A percentile compares a stretch with the other conserved stretches of the same genome.
These are phyloP conservation scores for Endotricha flammealis DNA, from an alignment of 2,888 invertebrate genomes.

Conservation along the genomic window DNA sequence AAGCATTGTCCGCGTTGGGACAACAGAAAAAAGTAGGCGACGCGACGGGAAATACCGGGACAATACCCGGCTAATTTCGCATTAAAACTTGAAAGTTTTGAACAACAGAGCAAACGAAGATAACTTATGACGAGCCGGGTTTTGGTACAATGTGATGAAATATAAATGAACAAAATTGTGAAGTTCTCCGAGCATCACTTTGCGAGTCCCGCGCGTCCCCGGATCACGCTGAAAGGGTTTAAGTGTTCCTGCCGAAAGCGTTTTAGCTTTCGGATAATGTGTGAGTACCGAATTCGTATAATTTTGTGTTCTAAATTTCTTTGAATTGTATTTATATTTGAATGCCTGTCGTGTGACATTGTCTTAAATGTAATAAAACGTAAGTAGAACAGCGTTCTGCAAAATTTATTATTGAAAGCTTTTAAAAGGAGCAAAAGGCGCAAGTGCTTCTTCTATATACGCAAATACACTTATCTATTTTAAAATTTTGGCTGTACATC, in stretches of 20 bases:
- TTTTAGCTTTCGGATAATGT: slow-evolving; percentile 35
- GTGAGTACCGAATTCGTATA: slow-evolving; percentile 24
- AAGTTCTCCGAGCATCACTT: slow-evolving; percentile 33
- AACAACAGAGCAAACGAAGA: slow-evolving; percentile 29
- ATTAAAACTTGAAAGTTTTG: slow-evolving; percentile 25
- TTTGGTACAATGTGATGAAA: slow-evolving; percentile 32
- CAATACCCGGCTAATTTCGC: slow-evolving; percentile 23
- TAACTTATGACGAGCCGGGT: slow-evolving; percentile 27
- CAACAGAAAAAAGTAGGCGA: not conserved
- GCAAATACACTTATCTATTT: too few relatives aligned
- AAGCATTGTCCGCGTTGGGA: not conserved
- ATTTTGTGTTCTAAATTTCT: slow-evolving; percentile 21
- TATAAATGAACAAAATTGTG: slow-evolving; percentile 44
- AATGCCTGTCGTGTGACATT: not conserved
- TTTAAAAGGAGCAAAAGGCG: too few relatives aligned
- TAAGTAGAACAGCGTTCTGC: not conserved
- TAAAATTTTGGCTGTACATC: too few relatives aligned
- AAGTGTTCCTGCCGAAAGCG: slow-evolving; percentile 35
- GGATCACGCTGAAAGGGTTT: slow-evolving; percentile 39
- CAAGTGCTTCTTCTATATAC: too few relatives aligned
- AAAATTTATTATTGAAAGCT: too few relatives aligned
- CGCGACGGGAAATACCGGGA: not conserved
- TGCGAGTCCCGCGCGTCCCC: slow-evolving; percentile 22
- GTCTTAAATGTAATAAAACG: not conserved
- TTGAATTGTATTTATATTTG: slow-evolving; percentile 10